phyloP scores from a whole-genome alignment of 2,797 vertebrate species.

The Limnodromus scolopaceus region DNA sequence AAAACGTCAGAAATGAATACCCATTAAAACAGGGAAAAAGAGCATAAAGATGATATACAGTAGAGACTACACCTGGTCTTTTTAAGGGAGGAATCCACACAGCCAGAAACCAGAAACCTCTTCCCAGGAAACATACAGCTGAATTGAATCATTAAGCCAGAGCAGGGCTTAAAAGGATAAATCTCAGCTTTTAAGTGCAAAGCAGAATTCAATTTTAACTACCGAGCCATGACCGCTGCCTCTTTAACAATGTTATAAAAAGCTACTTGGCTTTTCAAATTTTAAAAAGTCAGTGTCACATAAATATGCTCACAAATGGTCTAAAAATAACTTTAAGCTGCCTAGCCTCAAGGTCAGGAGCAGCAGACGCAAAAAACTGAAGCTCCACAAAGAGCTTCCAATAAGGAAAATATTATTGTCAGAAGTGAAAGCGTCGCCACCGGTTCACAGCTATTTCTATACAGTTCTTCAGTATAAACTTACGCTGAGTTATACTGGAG shows the following conservation, averaged over 20 bases:
- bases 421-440: not conserved
- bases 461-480: not conserved
- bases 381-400: not conserved
- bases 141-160: not conserved
- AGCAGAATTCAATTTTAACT: slow-evolving; percentile 1
- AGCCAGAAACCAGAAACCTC: not conserved
- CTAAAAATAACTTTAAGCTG: slow-evolving; percentile 27
- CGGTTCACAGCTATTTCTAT: not conserved
- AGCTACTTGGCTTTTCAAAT: not conserved
- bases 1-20: not conserved
- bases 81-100: not conserved
- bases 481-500: not conserved
- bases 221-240: slow-evolving; percentile 9
- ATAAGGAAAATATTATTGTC: not conserved
- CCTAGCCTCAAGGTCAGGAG: slow-evolving; percentile 5
- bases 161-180: slow-evolving; percentile 8
- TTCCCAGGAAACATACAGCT: not conserved
- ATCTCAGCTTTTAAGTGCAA: slow-evolving; percentile 37
- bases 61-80: not conserved
- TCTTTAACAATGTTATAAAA: slow-evolving; percentile 29
- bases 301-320: not conserved
- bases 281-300: not conserved
- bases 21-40: not conserved
- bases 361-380: not conserved
- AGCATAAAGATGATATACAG: not conserved